phyloP scores from a whole-genome alignment of 2,113 vertebrate species.

The Heliornis fulica region DNA sequence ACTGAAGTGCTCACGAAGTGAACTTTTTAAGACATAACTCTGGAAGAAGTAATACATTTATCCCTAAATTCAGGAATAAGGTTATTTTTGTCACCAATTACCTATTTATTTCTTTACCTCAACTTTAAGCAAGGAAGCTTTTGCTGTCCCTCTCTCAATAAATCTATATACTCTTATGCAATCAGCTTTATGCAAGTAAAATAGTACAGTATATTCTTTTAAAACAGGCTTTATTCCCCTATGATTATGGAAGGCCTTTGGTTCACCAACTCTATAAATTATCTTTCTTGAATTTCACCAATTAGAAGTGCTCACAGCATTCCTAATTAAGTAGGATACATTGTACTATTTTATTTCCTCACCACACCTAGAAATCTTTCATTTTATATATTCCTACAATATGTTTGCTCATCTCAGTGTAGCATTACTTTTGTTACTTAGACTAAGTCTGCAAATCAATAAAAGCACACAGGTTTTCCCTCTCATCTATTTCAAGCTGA shows the following conservation, averaged over 20 bases:
- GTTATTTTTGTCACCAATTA: not conserved
- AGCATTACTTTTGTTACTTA: conserved; percentile 4
- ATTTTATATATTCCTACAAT: not conserved
- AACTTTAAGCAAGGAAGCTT: not conserved
- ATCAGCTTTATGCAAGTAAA: not conserved
- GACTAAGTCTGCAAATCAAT: conserved; percentile 44
- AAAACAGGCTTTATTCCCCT: not conserved
- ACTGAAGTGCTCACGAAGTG: not conserved
- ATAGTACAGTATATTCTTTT: not conserved
- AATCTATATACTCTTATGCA: not conserved
- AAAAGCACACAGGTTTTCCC: conserved; percentile 16
- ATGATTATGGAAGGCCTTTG: not conserved
- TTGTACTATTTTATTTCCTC: not conserved
- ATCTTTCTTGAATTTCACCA: not conserved
- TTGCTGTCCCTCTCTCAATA: not conserved
- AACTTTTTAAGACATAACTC: not conserved
- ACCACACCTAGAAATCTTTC: not conserved
- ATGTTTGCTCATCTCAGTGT: not conserved
- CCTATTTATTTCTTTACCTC: not conserved
- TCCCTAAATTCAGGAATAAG: not conserved
- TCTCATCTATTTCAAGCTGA: conserved; percentile 37
- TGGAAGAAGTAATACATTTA: not conserved
- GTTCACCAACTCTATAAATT: not conserved
- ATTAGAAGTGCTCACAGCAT: not conserved
- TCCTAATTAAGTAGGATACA: not conserved